These are phyloP conservation scores for Miltochrista miniata DNA, from an alignment of 2,888 invertebrate species.

Conservation along the genomic window DNA sequence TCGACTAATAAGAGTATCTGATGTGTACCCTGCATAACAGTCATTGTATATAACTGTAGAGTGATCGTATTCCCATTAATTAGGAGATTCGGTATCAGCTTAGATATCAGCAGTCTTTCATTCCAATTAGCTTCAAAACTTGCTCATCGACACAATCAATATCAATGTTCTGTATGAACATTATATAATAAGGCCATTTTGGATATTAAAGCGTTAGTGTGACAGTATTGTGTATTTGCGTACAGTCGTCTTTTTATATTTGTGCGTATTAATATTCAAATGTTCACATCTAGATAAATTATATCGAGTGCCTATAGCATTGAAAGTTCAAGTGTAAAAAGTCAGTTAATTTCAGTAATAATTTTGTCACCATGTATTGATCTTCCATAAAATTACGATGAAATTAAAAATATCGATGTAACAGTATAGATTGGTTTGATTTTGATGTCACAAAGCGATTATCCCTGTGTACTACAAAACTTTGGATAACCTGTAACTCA, in stretches of 20 bases:
- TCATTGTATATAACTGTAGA: slow-evolving; percentile 77
- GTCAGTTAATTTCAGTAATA: slow-evolving; percentile 80
- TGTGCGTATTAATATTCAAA: slow-evolving; percentile 77
- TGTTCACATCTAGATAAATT: slow-evolving; percentile 82
- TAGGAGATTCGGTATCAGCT: slow-evolving; percentile 71
- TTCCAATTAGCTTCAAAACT: slow-evolving; percentile 73
- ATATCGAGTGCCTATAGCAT: slow-evolving; percentile 83
- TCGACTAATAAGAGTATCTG: slow-evolving; percentile 58
- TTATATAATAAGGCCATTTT: slow-evolving; percentile 64
- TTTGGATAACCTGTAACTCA: no score
- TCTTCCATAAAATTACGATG: slow-evolving; percentile 84
- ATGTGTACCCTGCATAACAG: slow-evolving; percentile 62
- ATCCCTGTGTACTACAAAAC: no score
- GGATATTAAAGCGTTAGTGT: slow-evolving; percentile 74
- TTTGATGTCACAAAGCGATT: slow-evolving; percentile 27
- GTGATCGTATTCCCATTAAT: slow-evolving; percentile 72
- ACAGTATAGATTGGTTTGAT: slow-evolving; percentile 74
- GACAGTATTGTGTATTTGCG: slow-evolving; percentile 71
- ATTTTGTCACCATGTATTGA: slow-evolving; percentile 83
- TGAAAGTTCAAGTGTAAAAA: slow-evolving; percentile 81
- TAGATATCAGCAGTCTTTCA: slow-evolving; percentile 65
- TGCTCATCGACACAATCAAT: slow-evolving; percentile 60
- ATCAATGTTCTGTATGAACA: slow-evolving; percentile 76
- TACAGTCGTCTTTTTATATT: slow-evolving; percentile 75
- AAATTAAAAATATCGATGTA: slow-evolving; percentile 84